phyloP scores from a whole-genome alignment of 1,140 invertebrate species.

The Trigoniulus corallinus region DNA sequence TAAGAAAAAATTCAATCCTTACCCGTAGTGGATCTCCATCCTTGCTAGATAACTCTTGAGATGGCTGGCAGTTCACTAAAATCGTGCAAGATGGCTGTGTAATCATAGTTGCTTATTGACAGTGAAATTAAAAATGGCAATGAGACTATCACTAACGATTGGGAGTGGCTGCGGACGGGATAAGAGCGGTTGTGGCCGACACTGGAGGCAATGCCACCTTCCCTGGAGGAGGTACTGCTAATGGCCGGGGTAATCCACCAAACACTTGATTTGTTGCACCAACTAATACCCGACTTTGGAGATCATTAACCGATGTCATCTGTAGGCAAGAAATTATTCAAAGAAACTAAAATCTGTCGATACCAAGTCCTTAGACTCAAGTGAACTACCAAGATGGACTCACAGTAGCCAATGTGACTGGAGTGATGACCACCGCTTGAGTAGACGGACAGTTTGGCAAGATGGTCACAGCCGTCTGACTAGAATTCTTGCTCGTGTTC shows the following conservation, averaged over 20 bases:
- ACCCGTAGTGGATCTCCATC: not conserved
- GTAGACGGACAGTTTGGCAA: slow-evolving; percentile 6
- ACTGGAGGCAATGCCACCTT: not conserved
- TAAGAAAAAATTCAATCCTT: not conserved
- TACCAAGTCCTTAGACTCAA: not conserved
- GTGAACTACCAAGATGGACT: not conserved
- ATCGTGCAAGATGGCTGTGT: too few species aligned
- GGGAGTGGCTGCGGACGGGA: not conserved
- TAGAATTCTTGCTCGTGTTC: not conserved
- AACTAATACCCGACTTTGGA: slow-evolving; percentile 18
- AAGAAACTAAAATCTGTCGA: not conserved
- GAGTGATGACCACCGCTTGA: slow-evolving; percentile 14
- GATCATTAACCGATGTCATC: slow-evolving; percentile 12
- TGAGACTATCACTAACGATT: too few species aligned
- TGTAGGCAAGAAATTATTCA: slow-evolving; percentile 1
- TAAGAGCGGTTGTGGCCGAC: not conserved
- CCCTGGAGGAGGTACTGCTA: not conserved
- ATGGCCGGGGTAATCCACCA: not conserved
- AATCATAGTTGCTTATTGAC: too few species aligned
- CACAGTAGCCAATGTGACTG: slow-evolving; percentile 11
- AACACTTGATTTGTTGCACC: slow-evolving; percentile 11
- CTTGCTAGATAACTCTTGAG: not conserved
- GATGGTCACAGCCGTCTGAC: slow-evolving; percentile 5
- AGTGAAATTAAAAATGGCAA: too few species aligned
- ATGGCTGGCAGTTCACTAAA: not conserved